Base-by-base conservation (phyloP, 2,888 invertebrate genomes). In the Drosophila atripex region DNA sequence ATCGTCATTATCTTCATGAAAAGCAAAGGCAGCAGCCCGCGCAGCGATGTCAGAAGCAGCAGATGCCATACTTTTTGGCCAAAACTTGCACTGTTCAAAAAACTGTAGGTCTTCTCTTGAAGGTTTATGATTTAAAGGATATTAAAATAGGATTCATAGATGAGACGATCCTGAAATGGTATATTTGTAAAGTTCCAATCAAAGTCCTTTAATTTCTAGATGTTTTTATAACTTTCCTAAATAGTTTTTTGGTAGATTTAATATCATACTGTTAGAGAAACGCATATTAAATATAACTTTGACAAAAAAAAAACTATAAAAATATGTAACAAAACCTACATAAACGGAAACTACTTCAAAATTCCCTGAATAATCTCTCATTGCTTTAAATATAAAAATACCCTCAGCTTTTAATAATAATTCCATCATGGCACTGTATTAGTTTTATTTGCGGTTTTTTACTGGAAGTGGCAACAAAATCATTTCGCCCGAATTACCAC, bases 381-480 rank as follows among this genome's bases (percentile, higher is more conserved):
- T 80, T 63, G 82, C 70, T 87, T 70, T 82, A 76, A 73, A 76
- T 54, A 54, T 39, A 66, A 69, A 58, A 46, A 52, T 61, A 54
- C 69, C 60, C 74, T 70, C 72, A 8, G 14, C 14, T 0, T n/a
- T 55, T 69, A n/a, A n/a, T 71, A 49, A 43, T 77, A 70, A 75
- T 72, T 73, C 53, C 68, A 63, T 65, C 70, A 78, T 76, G 23
- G 50, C 51, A 61, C 59, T 64, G 75, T 50, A 77, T 73, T 80
- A 71, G 57, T 59, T 60, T 60, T 57, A 46, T 54, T 39, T 56
- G 54, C 28, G 52, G 59, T 53, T 71, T 58, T 68, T 57, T 39
- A 12, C 38, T 72, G 64, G 56, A 73, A 72, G 60, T 59, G 60
- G 38, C 52, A 52, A 32, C 25, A 53, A 59, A 51, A 66, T 52